Evolutionary conservation across 2,113 vertebrate genomes (phyloP), one percentile per base, ranked within the genome.

Genomic region (Brevimyrus niger): DNA sequence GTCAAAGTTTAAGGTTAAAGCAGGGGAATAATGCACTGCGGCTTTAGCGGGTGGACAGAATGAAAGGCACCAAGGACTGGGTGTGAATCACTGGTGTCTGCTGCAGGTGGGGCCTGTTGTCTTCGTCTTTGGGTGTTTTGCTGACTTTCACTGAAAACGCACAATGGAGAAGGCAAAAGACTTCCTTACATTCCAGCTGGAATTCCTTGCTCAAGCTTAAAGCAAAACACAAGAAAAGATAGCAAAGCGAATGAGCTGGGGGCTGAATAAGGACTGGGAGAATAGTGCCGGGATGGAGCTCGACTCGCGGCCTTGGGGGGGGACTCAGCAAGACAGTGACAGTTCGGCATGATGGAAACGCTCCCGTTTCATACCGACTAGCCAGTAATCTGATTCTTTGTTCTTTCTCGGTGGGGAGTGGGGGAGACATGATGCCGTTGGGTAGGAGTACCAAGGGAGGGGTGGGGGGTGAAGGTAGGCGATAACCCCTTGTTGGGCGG

Each of bases 351-450:
- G 92, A 93, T 91, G 92, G 91, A 94, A 93, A 92, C 89, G 89
- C 76, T 92, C 88, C 89, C 93, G 89, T 94, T 92, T 95, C 92
- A 90, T 50, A 92, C 90, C 87, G 89, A 91, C 94, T 91, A 91
- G 91, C 91, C 35, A 90, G 95, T 95, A 96, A 96, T 95, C 91
- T 92, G 96, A 96, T 93, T 94, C 94, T 93, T 92, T 88, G 96
- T 93, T 94, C 94, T 93, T 92, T 88, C 92, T 93, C 90, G 94
- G 93, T 94, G 94, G 94, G 91, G 89, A 94, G 95, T 94, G 55
- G 55, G 5, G 21, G 58, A 0, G 4, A 4, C 9, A 38, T 4
- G 21, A 48, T 48, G 46, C 9, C 5, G 46, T n/a, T 47, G 44
- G 47, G n/a, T n/a, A 6, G 21, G 11, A 19, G 19, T 51, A 35